These are phyloP conservation scores for Phymastichus coffea DNA, from an alignment of 1,140 invertebrate genomes.

Conservation along the genomic window DNA sequence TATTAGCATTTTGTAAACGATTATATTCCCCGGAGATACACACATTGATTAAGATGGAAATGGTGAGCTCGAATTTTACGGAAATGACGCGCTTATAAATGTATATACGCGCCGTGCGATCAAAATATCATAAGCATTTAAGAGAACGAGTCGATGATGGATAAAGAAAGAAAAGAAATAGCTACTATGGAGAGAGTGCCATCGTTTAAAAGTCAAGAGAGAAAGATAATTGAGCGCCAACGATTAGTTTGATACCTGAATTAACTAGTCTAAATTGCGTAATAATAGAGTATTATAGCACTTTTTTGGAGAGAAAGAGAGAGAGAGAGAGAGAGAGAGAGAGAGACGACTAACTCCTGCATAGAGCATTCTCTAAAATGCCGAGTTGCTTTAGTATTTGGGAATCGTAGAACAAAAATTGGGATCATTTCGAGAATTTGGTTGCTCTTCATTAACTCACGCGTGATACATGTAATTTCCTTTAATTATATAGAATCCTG, in stretches of 20 bases:
- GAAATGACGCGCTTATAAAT: conserved; percentile 4
- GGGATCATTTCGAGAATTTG: conserved; percentile 5
- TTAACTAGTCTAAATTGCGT: conserved; percentile 27
- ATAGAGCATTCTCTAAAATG: conserved; percentile 16
- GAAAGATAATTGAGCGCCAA: background rate
- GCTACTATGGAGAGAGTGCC: background rate
- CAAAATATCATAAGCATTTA: conserved; percentile 2
- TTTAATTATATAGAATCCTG: too few species aligned
- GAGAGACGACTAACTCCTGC: conserved; percentile 6
- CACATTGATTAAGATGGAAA: conserved; percentile 23
- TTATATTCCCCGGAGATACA: conserved; percentile 8
- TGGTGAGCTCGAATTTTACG: conserved; percentile 7
- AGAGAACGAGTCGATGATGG: conserved; percentile 2
- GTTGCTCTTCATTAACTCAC: too few species aligned
- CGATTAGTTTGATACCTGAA: conserved; percentile 29
- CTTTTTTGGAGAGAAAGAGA: too few species aligned
- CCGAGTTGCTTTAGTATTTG: background rate
- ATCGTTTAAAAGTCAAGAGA: conserved; percentile 1
- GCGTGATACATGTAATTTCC: conserved; percentile 14
- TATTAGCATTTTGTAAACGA: conserved; percentile 4
- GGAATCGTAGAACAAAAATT: conserved; percentile 11
- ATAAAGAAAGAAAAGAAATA: background rate
- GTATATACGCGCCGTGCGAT: background rate
- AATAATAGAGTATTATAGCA: conserved; percentile 26
- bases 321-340: too few species aligned